phyloP scores from a whole-genome alignment of 2,888 invertebrate species.

The Ochlodes sylvanus region DNA sequence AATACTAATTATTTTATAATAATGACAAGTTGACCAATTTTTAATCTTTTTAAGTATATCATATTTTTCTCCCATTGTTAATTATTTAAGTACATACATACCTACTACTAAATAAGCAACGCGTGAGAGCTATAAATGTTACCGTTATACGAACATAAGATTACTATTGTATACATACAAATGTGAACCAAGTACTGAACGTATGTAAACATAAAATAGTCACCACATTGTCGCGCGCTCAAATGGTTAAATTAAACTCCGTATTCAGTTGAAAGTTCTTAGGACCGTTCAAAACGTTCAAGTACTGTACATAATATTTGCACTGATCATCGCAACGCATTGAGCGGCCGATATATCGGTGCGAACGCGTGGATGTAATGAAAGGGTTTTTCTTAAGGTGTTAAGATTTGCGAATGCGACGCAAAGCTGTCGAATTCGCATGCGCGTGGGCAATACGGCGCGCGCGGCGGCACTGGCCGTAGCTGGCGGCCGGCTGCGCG shows the following conservation, averaged over 20 bases:
- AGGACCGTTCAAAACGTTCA: conserved; percentile 6
- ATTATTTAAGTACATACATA: too few species aligned
- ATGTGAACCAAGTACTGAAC: not conserved
- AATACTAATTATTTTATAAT: too few species aligned
- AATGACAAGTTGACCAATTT: too few species aligned
- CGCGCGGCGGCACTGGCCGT: conserved; percentile 72
- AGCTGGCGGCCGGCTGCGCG: conserved; percentile 44
- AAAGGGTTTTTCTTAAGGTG: conserved; percentile 59
- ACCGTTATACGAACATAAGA: not conserved
- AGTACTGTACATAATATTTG: conserved; percentile 6
- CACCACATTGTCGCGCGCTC: conserved; percentile 34
- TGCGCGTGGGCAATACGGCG: conserved; percentile 76
- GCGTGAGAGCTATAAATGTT: not conserved
- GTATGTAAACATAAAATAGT: conserved; percentile 17
- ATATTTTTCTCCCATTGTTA: too few species aligned
- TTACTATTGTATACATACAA: not conserved
- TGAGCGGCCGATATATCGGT: conserved; percentile 61
- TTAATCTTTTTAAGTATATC: too few species aligned
- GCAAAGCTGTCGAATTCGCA: conserved; percentile 53
- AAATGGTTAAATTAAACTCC: conserved; percentile 34
- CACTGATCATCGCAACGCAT: conserved; percentile 12
- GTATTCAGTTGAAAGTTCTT: conserved; percentile 23
- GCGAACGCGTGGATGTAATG: conserved; percentile 54
- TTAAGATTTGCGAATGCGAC: conserved; percentile 62
- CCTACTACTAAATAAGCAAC: not conserved